Conservation (phyloP, 1,140 invertebrate species). For the Pentalonia nigronervosa region DNA sequence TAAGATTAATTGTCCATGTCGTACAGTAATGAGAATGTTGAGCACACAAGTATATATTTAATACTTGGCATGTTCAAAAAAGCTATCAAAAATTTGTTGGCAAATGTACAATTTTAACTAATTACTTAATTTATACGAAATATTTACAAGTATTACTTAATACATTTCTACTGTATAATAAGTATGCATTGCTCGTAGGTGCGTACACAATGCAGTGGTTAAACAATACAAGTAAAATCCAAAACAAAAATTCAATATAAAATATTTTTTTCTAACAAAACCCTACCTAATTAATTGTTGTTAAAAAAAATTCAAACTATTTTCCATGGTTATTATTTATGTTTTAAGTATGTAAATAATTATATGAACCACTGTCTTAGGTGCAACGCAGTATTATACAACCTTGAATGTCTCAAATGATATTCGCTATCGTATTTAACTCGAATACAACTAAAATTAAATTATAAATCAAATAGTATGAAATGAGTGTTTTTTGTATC, state of each 20-base stretch:
- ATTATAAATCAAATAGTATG: background rate
- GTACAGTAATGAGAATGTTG: background rate
- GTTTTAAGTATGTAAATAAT: too few relatives aligned
- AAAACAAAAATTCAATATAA: background rate
- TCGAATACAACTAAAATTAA: background rate
- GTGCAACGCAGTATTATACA: too few relatives aligned
- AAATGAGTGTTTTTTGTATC: background rate
- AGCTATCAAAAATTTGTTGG: background rate
- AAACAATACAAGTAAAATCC: background rate
- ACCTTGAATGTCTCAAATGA: background rate
- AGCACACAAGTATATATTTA: background rate
- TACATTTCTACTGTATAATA: background rate
- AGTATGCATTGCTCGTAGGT: background rate
- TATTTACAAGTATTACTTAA: background rate
- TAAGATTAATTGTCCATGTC: background rate
- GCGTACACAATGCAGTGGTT: background rate
- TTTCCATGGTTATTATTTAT: too few relatives aligned
- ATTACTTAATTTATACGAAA: background rate
- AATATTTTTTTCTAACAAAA: too few relatives aligned
- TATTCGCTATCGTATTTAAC: background rate
- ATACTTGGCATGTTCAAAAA: background rate
- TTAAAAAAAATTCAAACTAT: too few relatives aligned
- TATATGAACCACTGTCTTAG: too few relatives aligned
- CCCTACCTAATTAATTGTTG: too few relatives aligned
- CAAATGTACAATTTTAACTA: background rate